These are phyloP conservation scores for Pithys albifrons DNA, from an alignment of 2,113 vertebrate genomes.

Conservation along the genomic window DNA sequence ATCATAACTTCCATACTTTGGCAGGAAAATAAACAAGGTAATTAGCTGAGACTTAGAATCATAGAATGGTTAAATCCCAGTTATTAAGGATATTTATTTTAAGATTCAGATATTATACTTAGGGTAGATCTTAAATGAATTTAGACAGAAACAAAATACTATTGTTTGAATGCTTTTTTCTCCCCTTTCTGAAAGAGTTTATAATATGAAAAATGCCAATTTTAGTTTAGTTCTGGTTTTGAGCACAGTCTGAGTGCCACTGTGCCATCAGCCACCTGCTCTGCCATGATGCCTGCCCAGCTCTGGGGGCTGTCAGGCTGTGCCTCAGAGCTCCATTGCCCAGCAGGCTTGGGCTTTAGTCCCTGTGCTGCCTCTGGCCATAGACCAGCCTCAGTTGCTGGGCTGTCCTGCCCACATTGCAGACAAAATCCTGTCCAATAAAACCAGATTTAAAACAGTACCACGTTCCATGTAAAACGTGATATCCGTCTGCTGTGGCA, in stretches of 20 bases:
- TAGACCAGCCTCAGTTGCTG: too few relatives aligned
- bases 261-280: background rate
- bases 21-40: background rate
- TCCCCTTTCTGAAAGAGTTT: background rate
- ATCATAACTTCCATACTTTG: background rate
- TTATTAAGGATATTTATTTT: background rate
- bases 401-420: too few relatives aligned
- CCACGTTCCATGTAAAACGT: background rate
- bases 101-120: fast-evolving
- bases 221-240: background rate
- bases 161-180: background rate
- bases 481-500: background rate
- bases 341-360: background rate
- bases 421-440: background rate
- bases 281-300: background rate
- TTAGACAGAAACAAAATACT: background rate
- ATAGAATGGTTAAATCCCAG: background rate
- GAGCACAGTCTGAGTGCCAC: fast-evolving
- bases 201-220: background rate
- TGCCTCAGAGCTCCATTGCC: background rate
- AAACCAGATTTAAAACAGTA: background rate
- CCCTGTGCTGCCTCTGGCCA: background rate
- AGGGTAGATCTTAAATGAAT: background rate
- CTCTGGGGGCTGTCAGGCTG: background rate
- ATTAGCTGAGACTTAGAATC: background rate